Evolutionary conservation across 2,797 vertebrate genomes (phyloP).

Genomic region (Characodon lateralis): DNA sequence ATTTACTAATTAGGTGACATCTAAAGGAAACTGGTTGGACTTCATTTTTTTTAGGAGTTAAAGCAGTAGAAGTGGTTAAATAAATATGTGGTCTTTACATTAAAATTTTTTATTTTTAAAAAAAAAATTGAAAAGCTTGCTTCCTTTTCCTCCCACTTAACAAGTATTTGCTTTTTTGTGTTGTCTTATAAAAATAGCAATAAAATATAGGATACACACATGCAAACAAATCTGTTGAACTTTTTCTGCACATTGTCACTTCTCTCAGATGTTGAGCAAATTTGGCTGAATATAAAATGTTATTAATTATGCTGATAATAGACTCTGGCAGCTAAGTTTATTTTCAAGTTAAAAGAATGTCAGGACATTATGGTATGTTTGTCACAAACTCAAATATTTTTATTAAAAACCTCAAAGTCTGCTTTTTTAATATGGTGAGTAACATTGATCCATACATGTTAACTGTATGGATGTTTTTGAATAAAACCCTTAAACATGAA

Average conservation of each 20-base stretch:
- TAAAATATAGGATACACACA: neutral
- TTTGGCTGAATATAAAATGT: neutral
- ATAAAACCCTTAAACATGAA: neutral
- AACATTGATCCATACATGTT: too few species aligned
- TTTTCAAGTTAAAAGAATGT: neutral
- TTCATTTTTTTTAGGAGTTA: neutral
- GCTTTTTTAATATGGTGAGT: neutral
- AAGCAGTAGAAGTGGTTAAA: neutral
- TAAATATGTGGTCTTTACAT: neutral
- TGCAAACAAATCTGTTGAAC: too few species aligned
- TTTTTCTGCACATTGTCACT: neutral
- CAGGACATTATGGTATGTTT: neutral
- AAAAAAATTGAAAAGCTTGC: too few species aligned
- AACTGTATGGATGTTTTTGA: neutral
- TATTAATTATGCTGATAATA: neutral
- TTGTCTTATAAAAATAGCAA: neutral
- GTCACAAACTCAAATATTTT: neutral
- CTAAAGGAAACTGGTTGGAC: neutral
- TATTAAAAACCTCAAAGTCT: neutral
- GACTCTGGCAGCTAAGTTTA: neutral
- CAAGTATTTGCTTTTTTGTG: neutral
- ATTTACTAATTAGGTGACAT: neutral
- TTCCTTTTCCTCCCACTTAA: neutral
- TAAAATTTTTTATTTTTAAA: neutral
- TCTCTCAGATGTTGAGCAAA: neutral